Percentiles rank a stretch among this genome's conserved stretches.
phyloP scores from a whole-genome alignment of 2,797 vertebrate species.

The Sylvia borin region DNA sequence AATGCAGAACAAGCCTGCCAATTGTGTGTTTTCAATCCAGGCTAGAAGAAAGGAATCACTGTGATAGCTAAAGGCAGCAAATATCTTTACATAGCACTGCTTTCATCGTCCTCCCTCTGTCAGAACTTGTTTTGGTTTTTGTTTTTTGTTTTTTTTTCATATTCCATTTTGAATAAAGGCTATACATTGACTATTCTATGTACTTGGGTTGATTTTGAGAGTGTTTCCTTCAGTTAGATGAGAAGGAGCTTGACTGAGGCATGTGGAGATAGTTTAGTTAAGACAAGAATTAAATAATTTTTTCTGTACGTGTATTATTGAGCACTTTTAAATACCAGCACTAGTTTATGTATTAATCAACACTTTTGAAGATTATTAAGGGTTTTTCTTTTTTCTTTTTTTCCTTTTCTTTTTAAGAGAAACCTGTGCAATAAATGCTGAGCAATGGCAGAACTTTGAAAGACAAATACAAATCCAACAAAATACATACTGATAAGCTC shows the following conservation, averaged over 20 bases:
- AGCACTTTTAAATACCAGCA: neutral
- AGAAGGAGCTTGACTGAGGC: neutral
- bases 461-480: neutral
- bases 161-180: neutral
- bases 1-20: neutral
- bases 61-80: neutral
- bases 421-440: neutral
- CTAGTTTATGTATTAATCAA: neutral
- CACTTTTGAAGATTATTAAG: neutral
- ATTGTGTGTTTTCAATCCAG: neutral
- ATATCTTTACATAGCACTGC: neutral
- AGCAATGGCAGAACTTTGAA: neutral
- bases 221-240: neutral
- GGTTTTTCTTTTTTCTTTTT: rapidly evolving
- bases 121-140: neutral
- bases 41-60: neutral
- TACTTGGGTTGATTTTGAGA: neutral
- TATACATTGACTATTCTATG: neutral
- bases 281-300: neutral
- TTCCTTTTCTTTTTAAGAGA: neutral
- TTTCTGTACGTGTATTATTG: neutral
- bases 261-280: neutral
- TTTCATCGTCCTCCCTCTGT: neutral
- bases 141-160: neutral
- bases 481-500: neutral